Base-by-base conservation (phyloP, 2,888 invertebrate genomes). In the Leptarthrus brevirostris region DNA sequence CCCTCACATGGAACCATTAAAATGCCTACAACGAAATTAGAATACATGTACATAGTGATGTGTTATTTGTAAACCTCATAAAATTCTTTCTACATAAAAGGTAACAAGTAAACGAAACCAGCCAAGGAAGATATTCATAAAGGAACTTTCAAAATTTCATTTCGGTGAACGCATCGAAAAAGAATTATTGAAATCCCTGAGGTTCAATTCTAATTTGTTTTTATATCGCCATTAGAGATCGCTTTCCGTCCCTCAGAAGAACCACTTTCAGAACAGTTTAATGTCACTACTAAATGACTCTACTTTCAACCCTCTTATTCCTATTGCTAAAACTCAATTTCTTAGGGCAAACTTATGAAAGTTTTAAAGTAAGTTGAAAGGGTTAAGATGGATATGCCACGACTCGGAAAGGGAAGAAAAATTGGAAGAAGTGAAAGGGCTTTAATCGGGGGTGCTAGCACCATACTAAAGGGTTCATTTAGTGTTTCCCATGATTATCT, bases 331-430 rank as follows among this genome's bases (percentile, higher is more conserved):
- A 52, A 18, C 22, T 52, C 18, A 52, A 52, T 52, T 52, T 52
- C 52, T 52, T 4, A 22, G 18, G 52, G 52, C 52, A 52, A 52
- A 52, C 52, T 52, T 52, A 52, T 52, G 52, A 52, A 52, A 52
- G 18, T 52, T 52, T 52, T 52, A 52, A 52, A 52, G 52, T 18
- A 22, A 52, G 52, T 52, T 52, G 16, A n/a, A 22, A 52, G 20
- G 52, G 18, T 52, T 22, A 20, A 8, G 20, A 6, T 0, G 16
- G 52, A 20, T 3, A 4, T 8, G 18, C 16, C 14, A n/a, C 47
- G 10, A 4, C 8, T 12, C 18, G 12, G 14, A 6, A 20, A 5
- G 22, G 16, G 49, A 10, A 52, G 52, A 22, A 20, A 20, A 22
- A 18, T 20, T 6, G 22, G 52, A 52, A 22, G 52, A 52, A 22